A percentile compares a stretch with the other conserved stretches of the same genome.
phyloP scores from a whole-genome alignment of 2,113 vertebrate genomes.

The Clarias gariepinus region DNA sequence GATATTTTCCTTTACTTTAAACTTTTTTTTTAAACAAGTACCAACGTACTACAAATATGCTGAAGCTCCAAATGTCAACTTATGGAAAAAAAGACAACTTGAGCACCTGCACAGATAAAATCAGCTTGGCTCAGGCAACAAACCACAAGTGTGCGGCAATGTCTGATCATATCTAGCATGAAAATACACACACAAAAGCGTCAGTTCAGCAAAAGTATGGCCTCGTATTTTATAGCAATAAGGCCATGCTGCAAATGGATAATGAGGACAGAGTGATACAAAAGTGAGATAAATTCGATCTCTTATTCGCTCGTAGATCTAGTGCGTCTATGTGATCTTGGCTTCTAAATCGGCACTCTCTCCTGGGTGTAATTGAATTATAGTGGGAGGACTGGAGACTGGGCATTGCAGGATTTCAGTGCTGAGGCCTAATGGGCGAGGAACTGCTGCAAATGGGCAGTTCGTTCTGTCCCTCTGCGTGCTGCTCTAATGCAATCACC shows the following conservation, averaged over 20 bases:
- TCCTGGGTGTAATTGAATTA: slow-evolving; percentile 68
- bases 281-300: slow-evolving; percentile 61
- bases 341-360: slow-evolving; percentile 51
- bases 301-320: slow-evolving; percentile 25
- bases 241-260: slow-evolving; percentile 49
- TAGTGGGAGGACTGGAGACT: slow-evolving; percentile 62
- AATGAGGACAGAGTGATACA: slow-evolving; percentile 59
- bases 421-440: slow-evolving; percentile 55
- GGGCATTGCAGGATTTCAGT: slow-evolving; percentile 55
- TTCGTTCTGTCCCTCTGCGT: slow-evolving; percentile 35
- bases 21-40: neutral
- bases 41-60: slow-evolving; percentile 19
- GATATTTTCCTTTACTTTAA: slow-evolving; percentile 3
- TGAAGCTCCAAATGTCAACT: slow-evolving; percentile 43
- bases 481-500: slow-evolving; percentile 65
- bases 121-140: slow-evolving; percentile 43
- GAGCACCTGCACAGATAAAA: slow-evolving; percentile 53
- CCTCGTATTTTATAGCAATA: slow-evolving; percentile 12
- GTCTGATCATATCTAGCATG: slow-evolving; percentile 33
- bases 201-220: slow-evolving; percentile 33
- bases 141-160: slow-evolving; percentile 42
- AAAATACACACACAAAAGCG: slow-evolving; percentile 12
- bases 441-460: slow-evolving; percentile 40
- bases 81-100: slow-evolving; percentile 39
- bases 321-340: slow-evolving; percentile 35